Base-by-base conservation (phyloP, 2,888 invertebrate species). In the Sarcophaga variegata region DNA sequence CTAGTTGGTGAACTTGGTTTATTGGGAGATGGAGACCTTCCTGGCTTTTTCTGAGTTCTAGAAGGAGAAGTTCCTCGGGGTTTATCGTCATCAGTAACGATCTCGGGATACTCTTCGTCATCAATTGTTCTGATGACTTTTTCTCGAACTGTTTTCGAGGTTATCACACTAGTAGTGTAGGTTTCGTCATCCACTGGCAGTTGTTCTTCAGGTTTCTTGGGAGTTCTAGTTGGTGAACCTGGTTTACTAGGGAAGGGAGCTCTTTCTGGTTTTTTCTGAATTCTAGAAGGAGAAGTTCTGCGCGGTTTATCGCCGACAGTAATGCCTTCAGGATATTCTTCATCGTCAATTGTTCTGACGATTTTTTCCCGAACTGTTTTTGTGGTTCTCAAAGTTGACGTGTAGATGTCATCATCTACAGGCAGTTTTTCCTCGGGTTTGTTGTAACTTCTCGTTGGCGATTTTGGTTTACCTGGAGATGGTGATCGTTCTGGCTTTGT, bases 401-500 rank as follows among this genome's bases (percentile, higher is more conserved):
- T n/a, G 12, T 60, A 47, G 6, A 14, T 20, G 45, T 49, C 63
- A 25, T 64, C 22, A 27, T 69, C 72, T 1, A 11, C 10, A 1
- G 54, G 22, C 0, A 27, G 63, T 64, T 59, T 17, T 67, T 11
- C 69, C 6, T 45, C 49, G 1, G 59, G 69, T 64, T 59, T 20
- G 54, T 17, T 79, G 20, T 45, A 37, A 17, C n/a, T 49, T 22
- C 69, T 27, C n/a, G 60, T 49, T 49, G 49, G 49, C 4, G 49
- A 49, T 4, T 3, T 14, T 11, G 49, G 49, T 49, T 49, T 47
- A 20, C 14, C 4, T 12, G 67, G 67, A 3, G 47, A 69, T n/a
- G 12, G 66, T 17, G 66, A 37, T 37, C 62, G 47, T 74, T 63
- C 66, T 3, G 66, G 66, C n/a, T 66, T 37, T 37, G 45, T 37